phyloP scores from a whole-genome alignment of 2,797 vertebrate genomes.

The Chaunax sp. region DNA sequence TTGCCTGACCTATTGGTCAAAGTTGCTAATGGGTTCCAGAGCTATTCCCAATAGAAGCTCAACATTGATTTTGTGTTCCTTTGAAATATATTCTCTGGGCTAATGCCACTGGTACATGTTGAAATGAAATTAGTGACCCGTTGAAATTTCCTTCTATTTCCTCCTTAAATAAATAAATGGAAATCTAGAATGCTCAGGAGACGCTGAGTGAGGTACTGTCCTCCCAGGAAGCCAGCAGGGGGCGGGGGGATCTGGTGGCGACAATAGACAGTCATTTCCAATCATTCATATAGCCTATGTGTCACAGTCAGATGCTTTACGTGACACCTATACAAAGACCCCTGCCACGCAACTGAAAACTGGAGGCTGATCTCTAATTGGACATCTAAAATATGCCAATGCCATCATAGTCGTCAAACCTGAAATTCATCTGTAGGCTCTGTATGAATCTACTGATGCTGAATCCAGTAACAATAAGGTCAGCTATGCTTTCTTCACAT shows the following conservation, averaged over 20 bases:
- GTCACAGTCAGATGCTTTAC: conserved; percentile 67
- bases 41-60: conserved; percentile 86
- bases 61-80: conserved; percentile 87
- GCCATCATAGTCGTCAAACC: conserved; percentile 26
- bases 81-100: conserved; percentile 86
- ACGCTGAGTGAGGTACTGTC: conserved; percentile 68
- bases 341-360: conserved; percentile 29
- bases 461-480: conserved; percentile 54
- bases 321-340: conserved; percentile 72
- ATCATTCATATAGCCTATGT: conserved; percentile 68
- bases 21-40: conserved; percentile 91
- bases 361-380: conserved; percentile 52
- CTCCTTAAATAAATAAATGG: conserved; percentile 85
- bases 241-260: conserved; percentile 27
- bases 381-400: conserved; percentile 44
- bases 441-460: conserved; percentile 39
- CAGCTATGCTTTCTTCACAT: conserved; percentile 52
- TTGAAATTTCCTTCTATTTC: conserved; percentile 84
- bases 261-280: conserved; percentile 79
- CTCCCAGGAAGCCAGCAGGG: conserved; percentile 50
- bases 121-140: conserved; percentile 88
- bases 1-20: conserved; percentile 92
- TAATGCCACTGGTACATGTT: conserved; percentile 83
- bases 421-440: conserved; percentile 34
- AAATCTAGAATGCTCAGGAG: conserved; percentile 77